phyloP scores from a whole-genome alignment of 2,888 invertebrate species.

The Tipula confusa region DNA sequence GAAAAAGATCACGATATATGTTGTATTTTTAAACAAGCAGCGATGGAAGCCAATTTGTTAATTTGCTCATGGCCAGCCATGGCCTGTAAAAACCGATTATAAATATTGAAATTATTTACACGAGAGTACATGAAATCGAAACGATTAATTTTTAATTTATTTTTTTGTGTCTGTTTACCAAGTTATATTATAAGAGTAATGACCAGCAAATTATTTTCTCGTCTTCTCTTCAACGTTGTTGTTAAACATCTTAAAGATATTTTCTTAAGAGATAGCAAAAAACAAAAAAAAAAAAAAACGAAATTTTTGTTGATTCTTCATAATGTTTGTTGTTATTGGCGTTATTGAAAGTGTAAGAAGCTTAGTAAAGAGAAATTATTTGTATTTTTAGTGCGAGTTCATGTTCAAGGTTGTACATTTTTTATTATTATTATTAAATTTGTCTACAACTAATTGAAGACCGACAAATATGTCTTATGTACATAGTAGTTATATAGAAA shows the following conservation, averaged over 20 bases:
- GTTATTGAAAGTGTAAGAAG: conserved; percentile 25
- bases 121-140: background rate
- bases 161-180: background rate
- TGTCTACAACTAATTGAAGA: background rate
- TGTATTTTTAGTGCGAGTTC: background rate
- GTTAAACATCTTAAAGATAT: background rate
- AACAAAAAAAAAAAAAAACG: background rate
- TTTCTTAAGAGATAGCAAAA: background rate
- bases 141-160: background rate
- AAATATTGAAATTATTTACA: background rate
- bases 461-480: too few species aligned
- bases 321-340: background rate
- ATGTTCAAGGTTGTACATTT: background rate
- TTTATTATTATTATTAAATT: background rate
- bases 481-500: too few species aligned
- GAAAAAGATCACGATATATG: too few species aligned
- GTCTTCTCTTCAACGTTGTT: background rate
- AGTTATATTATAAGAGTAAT: background rate
- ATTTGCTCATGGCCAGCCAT: too few species aligned
- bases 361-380: background rate
- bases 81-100: too few species aligned
- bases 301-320: background rate
- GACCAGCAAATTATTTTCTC: conserved; percentile 5
- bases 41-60: too few species aligned
- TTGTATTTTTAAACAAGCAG: too few species aligned